Evolutionary conservation across 2,797 vertebrate genomes (phyloP).

Genomic region (Clamator glandarius): DNA sequence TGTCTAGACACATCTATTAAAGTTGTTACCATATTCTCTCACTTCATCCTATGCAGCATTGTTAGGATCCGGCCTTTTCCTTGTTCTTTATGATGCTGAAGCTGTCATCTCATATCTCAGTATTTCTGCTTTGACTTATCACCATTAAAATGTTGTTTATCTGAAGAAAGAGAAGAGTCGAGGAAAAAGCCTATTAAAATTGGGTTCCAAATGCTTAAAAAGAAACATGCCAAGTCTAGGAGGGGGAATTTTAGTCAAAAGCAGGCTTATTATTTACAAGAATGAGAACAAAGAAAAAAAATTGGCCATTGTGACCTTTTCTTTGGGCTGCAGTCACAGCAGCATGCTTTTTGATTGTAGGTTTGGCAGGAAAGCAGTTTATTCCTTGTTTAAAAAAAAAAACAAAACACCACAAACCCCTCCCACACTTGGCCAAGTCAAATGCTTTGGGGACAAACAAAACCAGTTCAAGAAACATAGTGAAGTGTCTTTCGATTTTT

Average conservation of each 20-base stretch:
- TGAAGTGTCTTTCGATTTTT: background rate
- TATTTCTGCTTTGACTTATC: background rate
- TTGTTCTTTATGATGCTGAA: background rate
- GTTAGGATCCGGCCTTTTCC: background rate
- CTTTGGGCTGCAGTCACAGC: background rate
- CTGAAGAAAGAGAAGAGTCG: background rate
- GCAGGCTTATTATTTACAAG: background rate
- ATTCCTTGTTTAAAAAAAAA: constrained; percentile 22
- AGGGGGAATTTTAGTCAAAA: background rate
- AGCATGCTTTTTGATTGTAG: background rate
- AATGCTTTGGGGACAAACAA: constrained; percentile 34
- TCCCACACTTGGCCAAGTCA: background rate
- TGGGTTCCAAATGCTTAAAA: background rate
- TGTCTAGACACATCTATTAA: background rate
- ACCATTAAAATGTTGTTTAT: background rate
- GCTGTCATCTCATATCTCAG: background rate
- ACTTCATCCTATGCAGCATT: background rate
- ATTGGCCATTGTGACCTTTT: background rate
- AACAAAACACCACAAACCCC: background rate
- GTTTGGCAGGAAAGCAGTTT: constrained; percentile 25
- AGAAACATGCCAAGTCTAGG: background rate
- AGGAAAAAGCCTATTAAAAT: background rate
- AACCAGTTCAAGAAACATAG: background rate
- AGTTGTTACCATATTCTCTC: background rate
- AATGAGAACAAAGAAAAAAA: background rate